Conservation (phyloP, 2,888 invertebrate genomes). For the Plusia festucae region DNA sequence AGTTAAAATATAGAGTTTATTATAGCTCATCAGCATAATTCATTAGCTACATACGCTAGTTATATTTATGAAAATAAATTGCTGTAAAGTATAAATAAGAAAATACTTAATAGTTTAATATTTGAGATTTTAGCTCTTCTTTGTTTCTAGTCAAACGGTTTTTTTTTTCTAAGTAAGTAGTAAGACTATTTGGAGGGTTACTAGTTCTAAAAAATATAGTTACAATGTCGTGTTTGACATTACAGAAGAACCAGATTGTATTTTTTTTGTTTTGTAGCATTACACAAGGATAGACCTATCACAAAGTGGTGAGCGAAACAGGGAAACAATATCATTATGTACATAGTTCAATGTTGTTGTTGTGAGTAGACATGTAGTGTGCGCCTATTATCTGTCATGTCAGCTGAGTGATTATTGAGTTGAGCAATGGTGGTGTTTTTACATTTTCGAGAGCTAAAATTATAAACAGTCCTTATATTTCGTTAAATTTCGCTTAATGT, state of each 20-base stretch:
- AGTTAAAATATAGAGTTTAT: too few relatives aligned
- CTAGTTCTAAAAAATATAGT: neutral
- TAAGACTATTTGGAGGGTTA: neutral
- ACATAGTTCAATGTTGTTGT: slow-evolving; percentile 55
- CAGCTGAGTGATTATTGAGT: slow-evolving; percentile 67
- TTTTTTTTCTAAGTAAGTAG: neutral
- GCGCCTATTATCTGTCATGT: slow-evolving; percentile 55
- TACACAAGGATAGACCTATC: slow-evolving; percentile 13
- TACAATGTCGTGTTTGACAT: neutral
- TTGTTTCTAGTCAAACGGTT: neutral
- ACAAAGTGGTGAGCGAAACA: slow-evolving; percentile 17
- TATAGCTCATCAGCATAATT: too few relatives aligned
- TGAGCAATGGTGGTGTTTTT: slow-evolving; percentile 84
- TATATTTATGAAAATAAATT: too few relatives aligned
- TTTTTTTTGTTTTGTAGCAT: slow-evolving; percentile 31
- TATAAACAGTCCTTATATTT: slow-evolving; percentile 45
- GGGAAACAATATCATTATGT: slow-evolving; percentile 22
- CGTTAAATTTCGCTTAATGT: slow-evolving; percentile 39
- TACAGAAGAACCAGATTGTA: neutral
- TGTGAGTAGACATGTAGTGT: slow-evolving; percentile 42
- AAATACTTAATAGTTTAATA: too few relatives aligned
- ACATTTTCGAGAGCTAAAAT: slow-evolving; percentile 63
- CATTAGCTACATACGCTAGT: too few relatives aligned
- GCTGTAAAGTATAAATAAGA: too few relatives aligned
- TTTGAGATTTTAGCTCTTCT: neutral